A percentile compares a stretch with the other conserved stretches of the same genome.
Conservation (phyloP, 2,797 vertebrate species). For the Emys orbicularis region DNA sequence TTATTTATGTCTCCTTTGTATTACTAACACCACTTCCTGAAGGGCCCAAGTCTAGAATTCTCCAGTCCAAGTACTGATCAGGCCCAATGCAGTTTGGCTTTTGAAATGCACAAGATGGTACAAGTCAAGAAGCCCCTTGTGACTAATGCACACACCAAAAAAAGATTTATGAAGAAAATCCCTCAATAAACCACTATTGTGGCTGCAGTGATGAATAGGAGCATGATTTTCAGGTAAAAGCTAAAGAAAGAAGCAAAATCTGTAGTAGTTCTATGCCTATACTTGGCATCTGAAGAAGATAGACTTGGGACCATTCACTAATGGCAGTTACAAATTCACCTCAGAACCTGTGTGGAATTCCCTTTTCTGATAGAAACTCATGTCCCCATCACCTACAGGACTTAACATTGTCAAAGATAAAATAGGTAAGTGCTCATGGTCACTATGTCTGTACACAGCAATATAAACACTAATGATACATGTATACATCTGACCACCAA, state of each 20-base stretch:
- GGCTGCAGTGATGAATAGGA: background rate
- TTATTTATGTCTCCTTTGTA: background rate
- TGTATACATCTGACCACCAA: background rate
- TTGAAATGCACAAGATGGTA: background rate
- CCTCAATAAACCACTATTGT: background rate
- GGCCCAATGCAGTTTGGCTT: background rate
- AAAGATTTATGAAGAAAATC: background rate
- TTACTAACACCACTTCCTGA: background rate
- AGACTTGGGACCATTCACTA: background rate
- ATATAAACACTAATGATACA: background rate
- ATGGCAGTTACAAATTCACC: background rate
- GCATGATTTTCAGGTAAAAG: background rate
- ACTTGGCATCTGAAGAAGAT: background rate
- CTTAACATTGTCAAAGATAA: background rate
- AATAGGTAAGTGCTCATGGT: background rate
- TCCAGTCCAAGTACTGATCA: background rate
- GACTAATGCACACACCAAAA: background rate
- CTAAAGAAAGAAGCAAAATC: background rate
- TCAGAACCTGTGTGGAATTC: background rate
- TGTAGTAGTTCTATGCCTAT: background rate
- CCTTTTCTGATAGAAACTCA: background rate
- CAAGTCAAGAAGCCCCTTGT: background rate
- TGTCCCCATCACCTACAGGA: background rate
- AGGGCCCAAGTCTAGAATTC: background rate
- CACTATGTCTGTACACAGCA: background rate